Evolutionary conservation across 2,888 invertebrate genomes (phyloP), one percentile per base, ranked within the genome.

Genomic region (Polymixis lichenea): DNA sequence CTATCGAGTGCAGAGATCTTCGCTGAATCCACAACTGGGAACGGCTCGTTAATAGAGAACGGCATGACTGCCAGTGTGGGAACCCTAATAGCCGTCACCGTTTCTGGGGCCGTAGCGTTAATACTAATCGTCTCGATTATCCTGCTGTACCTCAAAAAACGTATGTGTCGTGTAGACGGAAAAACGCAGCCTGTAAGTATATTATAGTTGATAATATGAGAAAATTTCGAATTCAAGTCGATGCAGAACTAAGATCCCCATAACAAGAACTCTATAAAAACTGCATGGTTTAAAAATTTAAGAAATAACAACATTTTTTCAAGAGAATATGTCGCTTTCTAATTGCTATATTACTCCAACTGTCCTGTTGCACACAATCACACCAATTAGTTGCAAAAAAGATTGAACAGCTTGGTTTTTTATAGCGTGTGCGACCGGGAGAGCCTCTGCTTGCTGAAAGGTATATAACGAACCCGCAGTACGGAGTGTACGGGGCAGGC

Each of bases 401-500:
- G 78, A 68, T 72, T 49, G 64, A 80, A 70, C 72, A 73, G 73
- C 75, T 71, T 78, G 70, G 74, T 89, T 88, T 88, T 89, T 94
- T 96, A 92, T 95, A 97, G 97, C 95, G 96, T 90, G 93, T 95
- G 85, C 95, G 95, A 88, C 96, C 96, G 77, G 96, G 96, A 87
- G 96, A 98, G 97, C 97, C 97, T 76, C 95, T 98, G 85, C 96
- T 98, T 89, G 97, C 98, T 86, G 98, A 98, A 92, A 96, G 98
- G 88, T 98, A 98, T 95, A 97, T 98, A 85, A 97, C 98, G 87
- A 98, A 98, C 96, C 98, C 98, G 67, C 98, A 98, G 95, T 98
- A 98, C 95, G 97, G 97, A 55, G 97, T 94, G 82, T 95, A 94
- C 88, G 95, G 92, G 68, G 94, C 94, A 61, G 92, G 91, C 91